phyloP scores from a whole-genome alignment of 2,797 vertebrate species.

The Lacerta viridis region DNA sequence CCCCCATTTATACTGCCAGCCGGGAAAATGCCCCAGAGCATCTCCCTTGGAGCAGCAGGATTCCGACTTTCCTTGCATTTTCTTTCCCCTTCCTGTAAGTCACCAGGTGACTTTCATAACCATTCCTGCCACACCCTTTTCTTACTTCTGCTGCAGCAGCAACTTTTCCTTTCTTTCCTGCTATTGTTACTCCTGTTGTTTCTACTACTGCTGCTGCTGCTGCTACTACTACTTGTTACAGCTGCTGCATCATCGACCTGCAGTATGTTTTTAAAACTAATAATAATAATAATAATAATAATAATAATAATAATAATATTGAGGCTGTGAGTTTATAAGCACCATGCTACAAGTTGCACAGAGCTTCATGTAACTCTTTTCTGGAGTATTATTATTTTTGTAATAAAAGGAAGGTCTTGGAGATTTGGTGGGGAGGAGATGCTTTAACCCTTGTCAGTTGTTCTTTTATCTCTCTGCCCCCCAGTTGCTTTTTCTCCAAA shows the following conservation, averaged over 20 bases:
- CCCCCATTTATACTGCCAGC: neutral
- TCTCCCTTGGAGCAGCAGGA: too few species aligned
- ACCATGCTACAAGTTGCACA: neutral
- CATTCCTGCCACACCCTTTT: neutral
- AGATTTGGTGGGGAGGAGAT: too few species aligned
- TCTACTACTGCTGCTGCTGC: neutral
- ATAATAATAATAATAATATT: neutral
- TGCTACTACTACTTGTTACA: too few species aligned
- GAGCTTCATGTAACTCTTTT: neutral
- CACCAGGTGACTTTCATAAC: neutral
- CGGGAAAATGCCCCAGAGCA: too few species aligned
- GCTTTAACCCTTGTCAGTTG: neutral
- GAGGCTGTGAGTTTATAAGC: too few species aligned
- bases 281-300: too few species aligned
- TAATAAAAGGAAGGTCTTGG: neutral
- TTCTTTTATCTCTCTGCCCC: neutral
- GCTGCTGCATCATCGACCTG: too few species aligned
- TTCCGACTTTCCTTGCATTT: neutral
- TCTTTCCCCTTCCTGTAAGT: neutral
- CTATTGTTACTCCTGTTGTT: neutral
- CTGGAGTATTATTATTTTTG: too few species aligned
- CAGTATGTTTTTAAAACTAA: neutral
- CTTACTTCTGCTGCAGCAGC: neutral
- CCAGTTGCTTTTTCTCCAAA: neutral
- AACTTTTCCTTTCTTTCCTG: neutral